Conservation (phyloP, 2,888 invertebrate species). For the Abrostola triplasia region DNA sequence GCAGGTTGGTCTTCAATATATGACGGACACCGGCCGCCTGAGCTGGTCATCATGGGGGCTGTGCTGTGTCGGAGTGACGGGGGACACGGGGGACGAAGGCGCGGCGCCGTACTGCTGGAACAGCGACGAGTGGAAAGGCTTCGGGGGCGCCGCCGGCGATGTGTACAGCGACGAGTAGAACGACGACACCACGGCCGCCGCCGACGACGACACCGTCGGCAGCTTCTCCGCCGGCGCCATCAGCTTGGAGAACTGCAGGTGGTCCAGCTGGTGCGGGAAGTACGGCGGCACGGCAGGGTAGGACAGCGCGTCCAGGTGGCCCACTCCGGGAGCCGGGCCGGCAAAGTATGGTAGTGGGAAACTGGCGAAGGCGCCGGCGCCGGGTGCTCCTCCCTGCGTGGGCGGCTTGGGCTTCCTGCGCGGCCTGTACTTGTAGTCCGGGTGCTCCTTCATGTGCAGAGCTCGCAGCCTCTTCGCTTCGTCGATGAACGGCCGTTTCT, state of each 20-base stretch:
- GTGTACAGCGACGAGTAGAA: slow-evolving; percentile 91
- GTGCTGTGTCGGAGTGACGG: slow-evolving; percentile 81
- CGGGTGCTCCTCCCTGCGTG: slow-evolving; percentile 83
- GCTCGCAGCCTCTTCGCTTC: slow-evolving; percentile 97
- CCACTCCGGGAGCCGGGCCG: slow-evolving; percentile 88
- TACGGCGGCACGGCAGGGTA: slow-evolving; percentile 92
- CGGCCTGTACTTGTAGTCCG: slow-evolving; percentile 96
- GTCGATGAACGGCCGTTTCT: slow-evolving; percentile 98
- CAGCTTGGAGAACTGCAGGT: slow-evolving; percentile 89
- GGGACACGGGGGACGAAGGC: slow-evolving; percentile 83
- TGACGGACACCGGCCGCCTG: slow-evolving; percentile 91
- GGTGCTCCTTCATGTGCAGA: slow-evolving; percentile 96
- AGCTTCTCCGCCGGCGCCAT: slow-evolving; percentile 85
- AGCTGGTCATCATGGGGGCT: slow-evolving; percentile 89
- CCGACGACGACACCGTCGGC: slow-evolving; percentile 83
- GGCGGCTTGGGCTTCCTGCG: slow-evolving; percentile 94
- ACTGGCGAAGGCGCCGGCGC: slow-evolving; percentile 89
- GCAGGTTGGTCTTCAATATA: slow-evolving; percentile 89
- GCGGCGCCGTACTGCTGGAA: slow-evolving; percentile 86
- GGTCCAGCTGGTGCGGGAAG: slow-evolving; percentile 93
- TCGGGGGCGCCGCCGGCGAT: slow-evolving; percentile 84
- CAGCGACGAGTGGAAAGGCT: slow-evolving; percentile 86
- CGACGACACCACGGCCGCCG: slow-evolving; percentile 90
- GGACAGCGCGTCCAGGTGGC: slow-evolving; percentile 89
- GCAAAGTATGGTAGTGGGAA: slow-evolving; percentile 91